A percentile compares a stretch with the other conserved stretches of the same genome.
Conservation (phyloP, 2,888 invertebrate genomes). For the Sabatieria punctata region DNA sequence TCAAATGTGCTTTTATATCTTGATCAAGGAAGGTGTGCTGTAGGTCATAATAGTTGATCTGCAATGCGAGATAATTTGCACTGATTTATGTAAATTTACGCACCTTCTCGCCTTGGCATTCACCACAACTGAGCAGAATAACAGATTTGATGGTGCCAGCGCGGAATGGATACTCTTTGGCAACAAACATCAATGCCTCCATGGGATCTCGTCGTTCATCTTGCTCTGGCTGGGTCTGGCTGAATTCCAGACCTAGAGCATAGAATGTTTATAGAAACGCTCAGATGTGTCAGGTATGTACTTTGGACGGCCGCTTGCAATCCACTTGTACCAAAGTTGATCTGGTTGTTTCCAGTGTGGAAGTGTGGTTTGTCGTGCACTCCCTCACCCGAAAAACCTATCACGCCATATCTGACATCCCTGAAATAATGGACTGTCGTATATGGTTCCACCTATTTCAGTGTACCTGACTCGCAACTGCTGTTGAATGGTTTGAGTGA, state of each 20-base stretch:
- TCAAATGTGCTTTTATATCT: conserved; percentile 60
- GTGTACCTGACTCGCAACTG: conserved; percentile 14
- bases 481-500: conserved; percentile 8
- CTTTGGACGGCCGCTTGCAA: conserved; percentile 26
- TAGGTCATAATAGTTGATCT: conserved; percentile 55
- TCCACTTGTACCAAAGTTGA: conserved; percentile 35
- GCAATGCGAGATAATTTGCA: conserved; percentile 7
- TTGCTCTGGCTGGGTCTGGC: too few species aligned
- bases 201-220: conserved; percentile 15
- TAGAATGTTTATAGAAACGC: too few species aligned
- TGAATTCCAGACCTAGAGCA: too few species aligned
- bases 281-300: too few species aligned
- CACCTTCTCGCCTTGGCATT: conserved; percentile 45
- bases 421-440: conserved; percentile 18
- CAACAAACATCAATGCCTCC: conserved; percentile 24
- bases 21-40: conserved; percentile 63
- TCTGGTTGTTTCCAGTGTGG: conserved; percentile 50
- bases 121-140: conserved; percentile 59
- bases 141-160: conserved; percentile 66
- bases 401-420: conserved; percentile 53
- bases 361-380: conserved; percentile 53
- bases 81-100: neutral
- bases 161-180: conserved; percentile 45
- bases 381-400: conserved; percentile 61
- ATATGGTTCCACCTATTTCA: conserved; percentile 12